Evolutionary conservation across 2,113 vertebrate species (phyloP).

Genomic region (Hydropotes inermis): DNA sequence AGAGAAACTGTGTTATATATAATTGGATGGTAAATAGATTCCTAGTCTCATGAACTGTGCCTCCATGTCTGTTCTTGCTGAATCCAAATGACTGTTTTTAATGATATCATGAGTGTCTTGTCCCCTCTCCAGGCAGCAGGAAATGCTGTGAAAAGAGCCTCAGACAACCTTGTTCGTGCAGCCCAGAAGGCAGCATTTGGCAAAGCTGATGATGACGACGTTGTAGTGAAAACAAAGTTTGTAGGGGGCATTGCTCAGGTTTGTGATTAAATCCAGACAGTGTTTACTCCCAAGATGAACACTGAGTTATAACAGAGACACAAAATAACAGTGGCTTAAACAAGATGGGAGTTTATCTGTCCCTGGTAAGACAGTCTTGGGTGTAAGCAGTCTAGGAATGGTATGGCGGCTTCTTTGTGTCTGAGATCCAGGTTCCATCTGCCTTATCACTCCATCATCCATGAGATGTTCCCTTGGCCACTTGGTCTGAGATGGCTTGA

Average conservation of each 20-base stretch:
- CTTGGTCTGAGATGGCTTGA: background rate
- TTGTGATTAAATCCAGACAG: conserved; percentile 54
- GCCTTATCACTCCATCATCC: background rate
- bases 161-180: conserved; percentile 96
- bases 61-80: conserved; percentile 31
- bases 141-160: conserved; percentile 98
- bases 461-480: background rate
- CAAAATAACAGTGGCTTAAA: background rate
- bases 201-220: conserved; percentile 93
- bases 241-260: conserved; percentile 99
- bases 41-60: background rate
- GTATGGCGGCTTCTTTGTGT: background rate
- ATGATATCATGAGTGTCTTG: background rate
- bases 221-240: conserved; percentile 98
- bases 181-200: conserved; percentile 98
- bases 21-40: background rate
- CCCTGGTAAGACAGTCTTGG: background rate
- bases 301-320: background rate
- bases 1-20: background rate
- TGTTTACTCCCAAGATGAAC: background rate
- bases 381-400: background rate
- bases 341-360: background rate
- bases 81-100: background rate
- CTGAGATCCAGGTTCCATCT: background rate
- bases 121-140: conserved; percentile 88